Evolutionary conservation across 1,140 invertebrate species (phyloP).

Genomic region (Berghia stephanieae): DNA sequence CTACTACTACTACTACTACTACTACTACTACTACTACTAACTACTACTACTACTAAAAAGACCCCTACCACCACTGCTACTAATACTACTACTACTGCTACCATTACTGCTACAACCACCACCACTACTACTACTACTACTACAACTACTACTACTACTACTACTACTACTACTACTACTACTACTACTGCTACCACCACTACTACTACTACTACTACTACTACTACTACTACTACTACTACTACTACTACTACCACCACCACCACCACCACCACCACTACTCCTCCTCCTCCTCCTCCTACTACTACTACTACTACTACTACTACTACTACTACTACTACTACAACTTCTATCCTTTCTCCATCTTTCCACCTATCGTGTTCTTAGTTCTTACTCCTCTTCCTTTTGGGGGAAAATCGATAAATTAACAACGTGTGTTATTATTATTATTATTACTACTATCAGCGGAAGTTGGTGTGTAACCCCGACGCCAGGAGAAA

Average conservation of each 20-base stretch:
- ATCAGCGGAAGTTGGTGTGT: too few relatives aligned
- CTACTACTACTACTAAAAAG: constrained; percentile 20
- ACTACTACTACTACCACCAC: constrained; percentile 4
- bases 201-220: constrained; percentile 25
- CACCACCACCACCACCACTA: neutral
- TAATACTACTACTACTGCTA: too few relatives aligned
- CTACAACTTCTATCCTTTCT: too few relatives aligned
- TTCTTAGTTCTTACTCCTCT: neutral
- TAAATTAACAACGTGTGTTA: too few relatives aligned
- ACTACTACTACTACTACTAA: too few relatives aligned
- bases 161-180: constrained; percentile 22
- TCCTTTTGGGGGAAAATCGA: too few relatives aligned
- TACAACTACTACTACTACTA: neutral
- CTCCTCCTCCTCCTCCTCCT: neutral
- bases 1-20: constrained; percentile 15
- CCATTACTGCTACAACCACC: too few relatives aligned
- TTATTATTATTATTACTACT: too few relatives aligned
- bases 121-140: constrained; percentile 6
- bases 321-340: constrained; percentile 17
- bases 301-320: constrained; percentile 11
- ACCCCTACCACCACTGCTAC: too few relatives aligned
- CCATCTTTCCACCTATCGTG: neutral
- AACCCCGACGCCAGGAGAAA: too few relatives aligned
- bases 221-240: constrained; percentile 18
- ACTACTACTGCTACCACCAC: constrained; percentile 20